Base-by-base conservation (phyloP, 2,797 vertebrate species). In the Champsocephalus gunnari region DNA sequence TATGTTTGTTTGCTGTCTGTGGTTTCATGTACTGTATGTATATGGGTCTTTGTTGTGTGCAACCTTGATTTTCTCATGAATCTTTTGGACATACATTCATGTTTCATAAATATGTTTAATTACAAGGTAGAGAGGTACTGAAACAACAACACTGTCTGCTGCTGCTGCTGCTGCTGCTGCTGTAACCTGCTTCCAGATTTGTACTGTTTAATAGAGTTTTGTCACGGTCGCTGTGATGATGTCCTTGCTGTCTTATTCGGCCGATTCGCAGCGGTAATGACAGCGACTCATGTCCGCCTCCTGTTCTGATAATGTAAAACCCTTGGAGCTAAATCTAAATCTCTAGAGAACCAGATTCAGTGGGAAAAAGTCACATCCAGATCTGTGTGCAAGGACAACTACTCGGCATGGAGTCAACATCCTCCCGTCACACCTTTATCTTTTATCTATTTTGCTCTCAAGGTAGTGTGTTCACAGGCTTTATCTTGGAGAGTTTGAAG, bases 61-160 rank as follows among this genome's bases (percentile, higher is more conserved):
- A 77, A 56, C 76, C 86, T 91, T 88, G 72, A 84, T 92, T 92
- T 87, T 63, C 77, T 86, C 83, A 80, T 90, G 69, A 84, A 80
- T 82, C 69, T 64, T 70, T 82, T 73, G 48, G 82, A 76, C 75
- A 64, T 62, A 73, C 73, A 63, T 90, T 81, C 83, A 56, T 77
- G 71, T 90, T 84, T 87, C 57, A 73, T 78, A 69, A 49, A 16
- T 61, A 48, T 66, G 41, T 81, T 84, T 47, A 69, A 80, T 83
- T 38, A 48, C 55, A 71, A 85, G 67, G 62, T 32, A 69, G 32
- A 68, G 63, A 70, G 71, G 71, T 28, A 69, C n/a, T 64, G 61
- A 64, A 56, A 67, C 12, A 28, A 28, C 28, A 28, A 61, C 70
- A 75, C 63, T 59, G 47, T 59, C 12, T 62, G 72, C 82, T 82